These are phyloP conservation scores for Microcebus ravelobensis DNA, from an alignment of 2,113 vertebrate species.

Conservation along the genomic window DNA sequence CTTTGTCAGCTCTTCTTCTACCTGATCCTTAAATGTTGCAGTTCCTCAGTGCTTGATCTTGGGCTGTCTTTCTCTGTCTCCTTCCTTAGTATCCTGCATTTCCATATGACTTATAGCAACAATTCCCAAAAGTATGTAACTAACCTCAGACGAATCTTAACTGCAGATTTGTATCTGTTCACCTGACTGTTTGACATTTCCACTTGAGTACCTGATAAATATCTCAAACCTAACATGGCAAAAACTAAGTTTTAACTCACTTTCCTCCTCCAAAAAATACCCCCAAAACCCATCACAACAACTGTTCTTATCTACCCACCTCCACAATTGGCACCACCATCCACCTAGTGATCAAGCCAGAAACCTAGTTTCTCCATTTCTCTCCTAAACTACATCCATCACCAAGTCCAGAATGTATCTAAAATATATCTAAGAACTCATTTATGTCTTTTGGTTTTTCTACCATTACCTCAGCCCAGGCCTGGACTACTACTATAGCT, in stretches of 20 bases:
- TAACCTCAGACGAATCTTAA: background rate
- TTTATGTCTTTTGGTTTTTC: background rate
- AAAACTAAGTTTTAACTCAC: slow-evolving; percentile 22
- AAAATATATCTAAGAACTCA: background rate
- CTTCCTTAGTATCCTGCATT: background rate
- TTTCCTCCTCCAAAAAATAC: background rate
- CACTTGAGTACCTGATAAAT: background rate
- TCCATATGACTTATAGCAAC: background rate
- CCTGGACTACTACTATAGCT: background rate
- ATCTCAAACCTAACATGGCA: background rate
- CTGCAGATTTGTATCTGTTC: background rate
- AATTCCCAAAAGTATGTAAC: background rate
- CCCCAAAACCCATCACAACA: background rate
- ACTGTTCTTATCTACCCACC: background rate
- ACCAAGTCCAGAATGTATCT: background rate
- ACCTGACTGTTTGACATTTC: slow-evolving; percentile 15
- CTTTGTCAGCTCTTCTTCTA: background rate
- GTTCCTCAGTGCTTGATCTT: background rate
- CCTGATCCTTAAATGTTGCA: background rate
- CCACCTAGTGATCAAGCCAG: background rate
- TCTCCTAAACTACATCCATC: background rate
- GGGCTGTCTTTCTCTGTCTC: background rate
- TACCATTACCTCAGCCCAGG: background rate
- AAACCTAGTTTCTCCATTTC: background rate
- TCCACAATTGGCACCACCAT: background rate